These are phyloP conservation scores for Rhagoletis zephyria DNA, from an alignment of 1,140 invertebrate genomes.

Conservation along the genomic window DNA sequence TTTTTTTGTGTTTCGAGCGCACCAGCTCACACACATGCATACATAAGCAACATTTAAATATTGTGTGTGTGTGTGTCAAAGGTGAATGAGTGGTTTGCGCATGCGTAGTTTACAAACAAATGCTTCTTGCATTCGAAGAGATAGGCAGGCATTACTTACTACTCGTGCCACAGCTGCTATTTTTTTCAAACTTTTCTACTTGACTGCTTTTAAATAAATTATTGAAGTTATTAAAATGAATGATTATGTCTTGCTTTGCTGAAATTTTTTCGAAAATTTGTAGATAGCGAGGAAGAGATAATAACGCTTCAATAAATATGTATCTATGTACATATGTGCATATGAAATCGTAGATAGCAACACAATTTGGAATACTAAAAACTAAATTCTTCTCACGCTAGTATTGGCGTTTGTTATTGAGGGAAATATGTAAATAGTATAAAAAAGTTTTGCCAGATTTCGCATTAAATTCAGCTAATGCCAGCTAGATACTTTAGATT, in stretches of 20 bases:
- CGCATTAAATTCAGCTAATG: too few relatives aligned
- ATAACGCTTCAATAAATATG: too few relatives aligned
- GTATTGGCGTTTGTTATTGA: too few relatives aligned
- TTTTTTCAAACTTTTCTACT: neutral
- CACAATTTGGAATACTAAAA: too few relatives aligned
- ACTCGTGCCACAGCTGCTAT: neutral
- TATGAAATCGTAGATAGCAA: too few relatives aligned
- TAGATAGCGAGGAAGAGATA: neutral
- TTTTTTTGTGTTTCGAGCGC: neutral
- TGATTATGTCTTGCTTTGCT: neutral
- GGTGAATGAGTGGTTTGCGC: constrained; percentile 33
- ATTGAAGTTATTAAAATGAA: constrained; percentile 33
- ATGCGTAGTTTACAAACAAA: neutral
- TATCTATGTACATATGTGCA: too few relatives aligned
- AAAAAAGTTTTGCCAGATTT: too few relatives aligned
- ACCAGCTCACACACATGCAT: neutral
- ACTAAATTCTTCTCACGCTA: too few relatives aligned
- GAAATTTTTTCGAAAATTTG: neutral
- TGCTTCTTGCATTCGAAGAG: neutral
- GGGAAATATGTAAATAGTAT: too few relatives aligned
- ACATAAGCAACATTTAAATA: too few relatives aligned
- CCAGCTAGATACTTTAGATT: too few relatives aligned
- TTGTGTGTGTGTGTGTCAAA: constrained; percentile 26
- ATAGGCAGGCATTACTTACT: neutral
- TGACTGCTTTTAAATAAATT: neutral